A percentile compares a stretch with the other conserved stretches of the same genome.
These are phyloP conservation scores for Bilobella aurantiaca DNA, from an alignment of 1,140 invertebrate species.

Conservation along the genomic window DNA sequence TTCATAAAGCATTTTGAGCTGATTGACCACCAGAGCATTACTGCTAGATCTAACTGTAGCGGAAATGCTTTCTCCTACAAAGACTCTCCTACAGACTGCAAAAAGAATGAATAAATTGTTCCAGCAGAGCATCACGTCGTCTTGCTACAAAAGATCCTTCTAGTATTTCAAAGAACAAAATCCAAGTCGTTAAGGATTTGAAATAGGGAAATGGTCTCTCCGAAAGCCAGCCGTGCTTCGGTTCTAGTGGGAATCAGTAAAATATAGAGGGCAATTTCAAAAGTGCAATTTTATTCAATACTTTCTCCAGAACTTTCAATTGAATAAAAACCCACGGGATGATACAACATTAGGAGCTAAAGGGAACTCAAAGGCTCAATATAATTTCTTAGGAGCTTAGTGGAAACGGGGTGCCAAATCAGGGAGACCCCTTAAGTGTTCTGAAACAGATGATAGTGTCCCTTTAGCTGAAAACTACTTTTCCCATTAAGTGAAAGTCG, in stretches of 20 bases:
- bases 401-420: neutral
- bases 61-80: too few relatives aligned
- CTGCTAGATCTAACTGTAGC: too few relatives aligned
- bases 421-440: neutral
- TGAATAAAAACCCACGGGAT: neutral
- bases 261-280: neutral
- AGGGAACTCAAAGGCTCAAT: slow-evolving; percentile 1
- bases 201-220: neutral
- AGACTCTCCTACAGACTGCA: too few relatives aligned
- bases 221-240: neutral
- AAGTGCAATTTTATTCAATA: slow-evolving; percentile 10
- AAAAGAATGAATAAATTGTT: neutral
- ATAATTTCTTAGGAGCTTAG: neutral
- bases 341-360: slow-evolving; percentile 12
- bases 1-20: too few relatives aligned
- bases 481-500: neutral
- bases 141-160: neutral
- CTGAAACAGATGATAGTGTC: too few relatives aligned
- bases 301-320: neutral
- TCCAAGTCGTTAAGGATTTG: neutral
- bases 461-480: neutral
- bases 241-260: neutral
- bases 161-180: neutral
- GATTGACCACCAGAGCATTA: too few relatives aligned
- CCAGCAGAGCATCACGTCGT: neutral